Conservation (phyloP, 2,888 invertebrate genomes). For the Suillia variegata region DNA sequence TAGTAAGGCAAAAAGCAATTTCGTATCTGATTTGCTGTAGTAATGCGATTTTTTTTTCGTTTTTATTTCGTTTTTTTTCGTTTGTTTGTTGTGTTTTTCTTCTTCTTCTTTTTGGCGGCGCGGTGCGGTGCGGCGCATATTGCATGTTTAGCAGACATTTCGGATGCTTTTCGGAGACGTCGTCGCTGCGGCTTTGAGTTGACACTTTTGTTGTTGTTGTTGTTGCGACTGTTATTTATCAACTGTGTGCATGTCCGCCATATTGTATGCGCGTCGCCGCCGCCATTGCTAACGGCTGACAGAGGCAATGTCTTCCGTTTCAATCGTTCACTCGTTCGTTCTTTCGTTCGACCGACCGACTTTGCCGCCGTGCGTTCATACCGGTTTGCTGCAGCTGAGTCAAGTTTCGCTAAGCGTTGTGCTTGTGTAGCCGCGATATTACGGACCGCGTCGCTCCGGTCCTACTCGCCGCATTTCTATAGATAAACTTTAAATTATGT, state of each 20-base stretch:
- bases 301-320: background rate
- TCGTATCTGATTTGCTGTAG: background rate
- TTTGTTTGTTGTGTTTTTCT: background rate
- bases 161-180: slow-evolving; percentile 10
- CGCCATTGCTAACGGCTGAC: background rate
- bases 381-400: background rate
- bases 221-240: background rate
- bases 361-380: background rate
- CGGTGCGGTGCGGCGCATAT: too few species aligned
- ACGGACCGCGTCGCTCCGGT: background rate
- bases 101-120: background rate
- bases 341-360: background rate
- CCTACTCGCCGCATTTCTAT: background rate
- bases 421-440: background rate
- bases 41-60: background rate
- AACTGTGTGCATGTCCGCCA: background rate
- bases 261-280: background rate
- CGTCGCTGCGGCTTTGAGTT: background rate
- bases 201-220: background rate
- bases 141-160: slow-evolving; percentile 21
- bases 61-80: background rate
- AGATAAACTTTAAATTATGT: slow-evolving; percentile 15
- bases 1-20: background rate
- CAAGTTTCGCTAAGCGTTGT: background rate
- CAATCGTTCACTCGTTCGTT: background rate